Conservation (phyloP, 2,888 invertebrate species). For the Tortricodes alternella region DNA sequence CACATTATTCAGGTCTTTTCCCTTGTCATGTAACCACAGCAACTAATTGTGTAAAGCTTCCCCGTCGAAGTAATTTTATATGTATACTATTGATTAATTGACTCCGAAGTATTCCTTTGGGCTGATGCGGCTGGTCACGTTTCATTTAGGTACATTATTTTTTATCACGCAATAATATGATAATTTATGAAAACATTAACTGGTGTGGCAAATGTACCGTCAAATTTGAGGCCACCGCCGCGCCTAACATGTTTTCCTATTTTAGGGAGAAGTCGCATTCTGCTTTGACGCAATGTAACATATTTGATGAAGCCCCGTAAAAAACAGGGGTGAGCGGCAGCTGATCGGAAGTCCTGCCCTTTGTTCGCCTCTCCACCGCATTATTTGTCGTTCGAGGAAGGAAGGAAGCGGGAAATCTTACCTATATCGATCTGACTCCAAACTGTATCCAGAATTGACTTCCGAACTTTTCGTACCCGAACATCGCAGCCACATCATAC, state of each 20-base stretch:
- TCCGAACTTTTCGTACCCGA: slow-evolving; percentile 6
- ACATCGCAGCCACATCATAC: not conserved
- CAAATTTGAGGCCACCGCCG: slow-evolving; percentile 16
- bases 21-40: slow-evolving; percentile 46
- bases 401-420: slow-evolving; percentile 58
- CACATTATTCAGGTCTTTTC: slow-evolving; percentile 25
- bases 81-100: slow-evolving; percentile 52
- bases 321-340: slow-evolving; percentile 72
- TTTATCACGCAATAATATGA: slow-evolving; percentile 27
- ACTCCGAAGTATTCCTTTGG: slow-evolving; percentile 44
- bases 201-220: slow-evolving; percentile 1
- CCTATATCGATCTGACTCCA: slow-evolving; percentile 23
- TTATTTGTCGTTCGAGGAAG: slow-evolving; percentile 61
- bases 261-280: slow-evolving; percentile 8
- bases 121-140: slow-evolving; percentile 8
- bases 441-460: slow-evolving; percentile 3
- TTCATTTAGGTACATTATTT: slow-evolving; percentile 18
- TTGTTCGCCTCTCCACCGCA: slow-evolving; percentile 71
- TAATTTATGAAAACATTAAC: slow-evolving; percentile 15
- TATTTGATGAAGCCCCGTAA: slow-evolving; percentile 76
- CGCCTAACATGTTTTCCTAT: slow-evolving; percentile 15
- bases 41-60: slow-evolving; percentile 48
- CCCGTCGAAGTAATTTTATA: slow-evolving; percentile 41
- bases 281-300: slow-evolving; percentile 49
- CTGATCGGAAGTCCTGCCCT: slow-evolving; percentile 82